Base-by-base conservation (phyloP, 2,797 vertebrate genomes). In the Pangasius sanitwongsei region DNA sequence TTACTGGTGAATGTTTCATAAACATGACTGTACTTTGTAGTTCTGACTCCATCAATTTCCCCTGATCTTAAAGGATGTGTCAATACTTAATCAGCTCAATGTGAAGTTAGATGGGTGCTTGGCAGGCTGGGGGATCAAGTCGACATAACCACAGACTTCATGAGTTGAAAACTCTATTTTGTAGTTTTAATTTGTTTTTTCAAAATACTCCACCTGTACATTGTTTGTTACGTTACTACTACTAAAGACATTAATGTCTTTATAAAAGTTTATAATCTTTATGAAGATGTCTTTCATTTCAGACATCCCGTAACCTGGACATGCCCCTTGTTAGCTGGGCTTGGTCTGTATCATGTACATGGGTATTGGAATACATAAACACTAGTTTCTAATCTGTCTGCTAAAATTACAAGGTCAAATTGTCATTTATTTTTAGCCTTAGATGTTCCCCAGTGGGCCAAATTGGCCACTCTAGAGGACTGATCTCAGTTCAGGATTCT, bases 381-480 rank as follows among this genome's bases (percentile, higher is more conserved):
- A 15, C 41, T 44, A 50, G 61, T 67, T 84, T 50, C 61, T 48
- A 48, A 18, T 67, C 16, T 50, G 61, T 84, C 41, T 20, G 41
- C 61, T 31, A 31, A 84, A 65, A 28, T n/a, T 65, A 48, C 82
- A 65, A 63, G 34, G 41, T 83, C 34, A 82, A 61, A 81, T 23
- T 81, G 57, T 83, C 83, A 50, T 69, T 69, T 85, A 70, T 85
- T 85, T 69, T 69, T 69, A 69, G 50, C n/a, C 48, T 34, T 50
- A 31, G 63, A 53, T 5, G 6, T 11, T 55, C 18, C 65, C 65
- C n/a, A 70, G 65, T 25, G 83, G 50, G 12, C 65, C 63, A 85
- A 84, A 83, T 41, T 83, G 80, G 57, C 80, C 34, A 44, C 81
- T 63, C 57, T n/a, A 83, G 59, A 83, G 25, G 3, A 15, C 41